Evolutionary conservation across 2,888 invertebrate genomes (phyloP).

Genomic region (Periphyllus acericola): DNA sequence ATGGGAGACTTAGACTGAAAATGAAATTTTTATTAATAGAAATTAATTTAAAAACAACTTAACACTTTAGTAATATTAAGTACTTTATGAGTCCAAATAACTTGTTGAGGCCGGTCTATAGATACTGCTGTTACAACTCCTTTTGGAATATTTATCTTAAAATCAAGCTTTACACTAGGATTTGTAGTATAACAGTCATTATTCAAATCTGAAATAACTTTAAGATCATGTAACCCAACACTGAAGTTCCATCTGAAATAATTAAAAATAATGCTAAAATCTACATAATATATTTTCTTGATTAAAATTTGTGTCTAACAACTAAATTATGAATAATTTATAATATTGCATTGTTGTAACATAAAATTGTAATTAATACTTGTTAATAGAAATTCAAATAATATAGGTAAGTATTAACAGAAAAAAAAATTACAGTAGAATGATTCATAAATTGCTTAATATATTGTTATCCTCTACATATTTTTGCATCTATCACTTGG

Average conservation of each 20-base stretch:
- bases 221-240: conserved; percentile 87
- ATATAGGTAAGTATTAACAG: no score
- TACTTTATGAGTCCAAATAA: conserved; percentile 83
- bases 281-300: no score
- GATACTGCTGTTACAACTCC: conserved; percentile 77
- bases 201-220: conserved; percentile 68
- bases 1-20: conserved; percentile 84
- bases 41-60: neutral
- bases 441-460: no score
- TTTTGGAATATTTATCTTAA: conserved; percentile 77
- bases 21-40: conserved; percentile 17
- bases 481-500: no score
- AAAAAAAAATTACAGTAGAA: no score
- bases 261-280: conserved; percentile 8
- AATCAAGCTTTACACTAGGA: conserved; percentile 69
- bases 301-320: neutral
- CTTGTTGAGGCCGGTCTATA: conserved; percentile 71
- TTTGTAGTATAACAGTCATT: conserved; percentile 64
- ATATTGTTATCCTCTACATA: no score
- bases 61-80: conserved; percentile 44
- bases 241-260: conserved; percentile 89
- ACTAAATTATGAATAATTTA: conserved; percentile 40
- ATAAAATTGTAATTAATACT: no score
- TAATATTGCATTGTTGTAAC: neutral
- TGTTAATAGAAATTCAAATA: no score